Evolutionary conservation across 2,888 invertebrate species (phyloP), one percentile per base, ranked within the genome.

Genomic region (Trisateles emortualis): DNA sequence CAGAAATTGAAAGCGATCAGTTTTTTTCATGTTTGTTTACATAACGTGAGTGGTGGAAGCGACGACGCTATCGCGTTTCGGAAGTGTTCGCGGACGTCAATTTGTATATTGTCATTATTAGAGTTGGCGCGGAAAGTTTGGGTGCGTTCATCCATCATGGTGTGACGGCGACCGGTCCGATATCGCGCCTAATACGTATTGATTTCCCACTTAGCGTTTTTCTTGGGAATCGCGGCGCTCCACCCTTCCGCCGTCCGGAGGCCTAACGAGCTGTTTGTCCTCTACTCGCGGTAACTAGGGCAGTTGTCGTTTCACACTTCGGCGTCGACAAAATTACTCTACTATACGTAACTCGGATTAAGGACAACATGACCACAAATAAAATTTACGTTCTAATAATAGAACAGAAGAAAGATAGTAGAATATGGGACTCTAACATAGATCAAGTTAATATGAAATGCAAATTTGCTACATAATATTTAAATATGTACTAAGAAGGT

Each of bases 71-170:
- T 90, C 91, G 87, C 85, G 80, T 92, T 90, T 89, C 91, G 89
- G 84, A 89, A 88, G 87, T 85, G 82, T 77, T 81, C 79, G 81
- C 87, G 89, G 90, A 87, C 88, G 87, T 90, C 91, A 92, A 92
- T 92, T 92, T 92, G 92, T 92, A 90, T 92, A 92, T 92, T 92
- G 92, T 92, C 92, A 92, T 92, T 91, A 91, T 92, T 88, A 89
- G 85, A 92, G 84, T 80, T 84, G 80, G 83, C 78, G 84, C 82
- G 89, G 88, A 85, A 90, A 90, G 87, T 90, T 90, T 83, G 86
- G 90, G 87, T 79, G 83, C 84, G 87, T 89, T 85, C 92, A 92
- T 92, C 92, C 90, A 92, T 92, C 92, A 92, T 90, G 81, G 84
- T 76, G 84, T 90, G 92, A 92, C 92, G 90, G 84, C 84, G 83